Evolutionary conservation across 1,140 invertebrate species (phyloP), one percentile per base, ranked within the genome.

Genomic region (Cryptotermes secundus): DNA sequence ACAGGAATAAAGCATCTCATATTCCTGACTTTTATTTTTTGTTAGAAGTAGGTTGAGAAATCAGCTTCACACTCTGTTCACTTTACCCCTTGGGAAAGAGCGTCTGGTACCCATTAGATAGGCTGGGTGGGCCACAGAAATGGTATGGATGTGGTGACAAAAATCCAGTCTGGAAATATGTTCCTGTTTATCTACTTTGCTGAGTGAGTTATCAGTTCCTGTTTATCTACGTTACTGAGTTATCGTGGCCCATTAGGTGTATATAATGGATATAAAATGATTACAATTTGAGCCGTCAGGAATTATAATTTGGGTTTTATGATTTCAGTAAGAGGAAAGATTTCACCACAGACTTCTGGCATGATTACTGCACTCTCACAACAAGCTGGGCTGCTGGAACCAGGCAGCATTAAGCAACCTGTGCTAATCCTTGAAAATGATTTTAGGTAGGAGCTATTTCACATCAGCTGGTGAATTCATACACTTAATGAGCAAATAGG

Each of bases 351-450:
- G 31, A 90, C 90, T 85, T 89, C 90, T 79, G 90, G 90, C 10
- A 86, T 90, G 82, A 89, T 91, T 86, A 89, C 90, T 80, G 90
- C 90, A 19, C 90, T 91, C 83, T 88, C 89, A 4, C 88, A 90
- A 85, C 87, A 89, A 86, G 90, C 88, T 53, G 88, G 87, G 59
- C 90, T 90, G 87, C 85, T 91, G n/a, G 90, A 91, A 79, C 89
- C 89, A 36, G 85, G 86, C 49, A 88, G 88, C 22, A 26, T 14
- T n/a, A 87, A 87, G 35, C 79, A 88, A 34, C 90, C 90, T 34
- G 87, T 90, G 83, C 87, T 91, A 85, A 88, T 87, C 22, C 86
- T 91, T 83, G 88, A 90, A 86, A 90, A 88, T 86, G 89, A 90
- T 80, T 88, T 84, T 53, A 89, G 87, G 90, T 90, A 88, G 86